Percentiles rank a stretch among this genome's conserved stretches.
Conservation (phyloP, 2,888 invertebrate species). For the Eupithecia pulchellata region DNA sequence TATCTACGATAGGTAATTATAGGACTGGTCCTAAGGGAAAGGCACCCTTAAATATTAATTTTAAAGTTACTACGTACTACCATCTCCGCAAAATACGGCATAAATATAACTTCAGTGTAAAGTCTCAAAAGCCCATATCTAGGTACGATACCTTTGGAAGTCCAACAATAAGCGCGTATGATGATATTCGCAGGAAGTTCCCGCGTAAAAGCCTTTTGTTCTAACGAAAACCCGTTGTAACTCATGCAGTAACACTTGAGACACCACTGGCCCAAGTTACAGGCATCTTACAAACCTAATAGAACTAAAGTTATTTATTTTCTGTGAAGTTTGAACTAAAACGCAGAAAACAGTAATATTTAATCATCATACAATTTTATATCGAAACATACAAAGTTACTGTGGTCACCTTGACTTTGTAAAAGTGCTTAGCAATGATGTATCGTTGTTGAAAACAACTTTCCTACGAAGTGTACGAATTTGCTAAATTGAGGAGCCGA, state of each 20-base stretch:
- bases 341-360: not conserved
- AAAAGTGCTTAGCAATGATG: slow-evolving; percentile 8
- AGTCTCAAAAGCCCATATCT: slow-evolving; percentile 1
- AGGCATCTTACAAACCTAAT: not conserved
- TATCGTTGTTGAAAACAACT: slow-evolving; percentile 9
- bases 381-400: slow-evolving; percentile 1
- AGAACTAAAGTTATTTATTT: not conserved
- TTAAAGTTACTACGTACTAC: not conserved
- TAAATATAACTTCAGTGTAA: not conserved
- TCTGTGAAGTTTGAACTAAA: not conserved
- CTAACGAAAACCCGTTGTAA: slow-evolving; percentile 68
- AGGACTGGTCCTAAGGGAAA: not conserved
- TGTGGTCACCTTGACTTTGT: slow-evolving; percentile 7
- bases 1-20: not conserved
- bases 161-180: slow-evolving; percentile 57
- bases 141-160: slow-evolving; percentile 17
- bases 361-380: not conserved
- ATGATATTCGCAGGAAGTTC: slow-evolving; percentile 38
- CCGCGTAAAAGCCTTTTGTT: slow-evolving; percentile 69
- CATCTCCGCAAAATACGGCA: not conserved
- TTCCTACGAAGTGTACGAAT: not conserved
- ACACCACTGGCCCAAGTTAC: slow-evolving; percentile 49
- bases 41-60: not conserved
- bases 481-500: slow-evolving; percentile 1
- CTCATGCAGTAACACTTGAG: slow-evolving; percentile 67